Conservation (phyloP, 2,113 vertebrate genomes). For the Blennius ocellaris region DNA sequence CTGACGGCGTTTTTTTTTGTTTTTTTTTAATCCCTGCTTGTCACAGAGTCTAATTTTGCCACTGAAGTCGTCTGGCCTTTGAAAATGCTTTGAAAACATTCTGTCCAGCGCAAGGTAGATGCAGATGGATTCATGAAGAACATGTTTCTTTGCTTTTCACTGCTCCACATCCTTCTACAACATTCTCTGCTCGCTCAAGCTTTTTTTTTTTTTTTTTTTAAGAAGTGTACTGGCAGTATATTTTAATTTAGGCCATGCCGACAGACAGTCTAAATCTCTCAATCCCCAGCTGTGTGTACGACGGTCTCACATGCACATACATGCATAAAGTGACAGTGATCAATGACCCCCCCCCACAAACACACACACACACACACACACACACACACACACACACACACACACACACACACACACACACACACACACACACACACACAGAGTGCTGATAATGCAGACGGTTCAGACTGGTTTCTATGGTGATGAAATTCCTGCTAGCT, state of each 20-base stretch:
- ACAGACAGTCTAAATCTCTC: constrained; percentile 48
- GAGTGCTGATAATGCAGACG: constrained; percentile 48
- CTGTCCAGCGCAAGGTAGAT: not conserved
- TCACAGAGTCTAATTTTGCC: not conserved
- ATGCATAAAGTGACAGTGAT: constrained; percentile 27
- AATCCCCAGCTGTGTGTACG: constrained; percentile 48
- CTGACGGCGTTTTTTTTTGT: constrained; percentile 26
- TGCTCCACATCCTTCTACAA: not conserved
- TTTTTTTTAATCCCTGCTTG: constrained; percentile 6
- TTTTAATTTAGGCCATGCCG: constrained; percentile 40
- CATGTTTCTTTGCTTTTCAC: not conserved
- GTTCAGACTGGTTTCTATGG: constrained; percentile 40
- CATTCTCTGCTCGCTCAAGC: not conserved
- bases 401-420: constrained; percentile 1
- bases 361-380: not conserved
- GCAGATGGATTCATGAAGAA: not conserved
- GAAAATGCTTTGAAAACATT: constrained; percentile 1
- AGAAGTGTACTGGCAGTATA: constrained; percentile 25
- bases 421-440: not conserved
- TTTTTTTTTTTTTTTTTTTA: constrained; percentile 18
- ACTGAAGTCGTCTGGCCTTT: not conserved
- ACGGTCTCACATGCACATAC: not conserved
- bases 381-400: constrained; percentile 1
- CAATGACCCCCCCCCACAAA: not conserved
- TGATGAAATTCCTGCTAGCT: constrained; percentile 10